Conservation (phyloP, 2,113 vertebrate genomes). For the Felis catus region F.catus_Fca126_mat1.0 CM031415.1:96116501-96117000, state of each 20-base stretch:
- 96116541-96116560: not conserved
- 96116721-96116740: not conserved
- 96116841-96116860: not conserved
- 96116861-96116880: not conserved
- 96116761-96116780: not conserved
- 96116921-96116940: not conserved
- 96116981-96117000: not conserved
- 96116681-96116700: not conserved
- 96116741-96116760: not conserved
- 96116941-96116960: not conserved
- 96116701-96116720: not conserved
- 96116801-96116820: not conserved
- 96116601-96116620: not conserved
- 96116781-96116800: not conserved
- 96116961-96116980: not conserved
- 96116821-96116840: not conserved
- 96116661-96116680: slow-evolving; percentile 16
- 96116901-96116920: slow-evolving; percentile 18
- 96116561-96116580: not conserved
- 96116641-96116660: slow-evolving; percentile 2
- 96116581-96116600: not conserved
- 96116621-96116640: slow-evolving; percentile 28
- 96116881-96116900: not conserved
- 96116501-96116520: not conserved
- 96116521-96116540: not conserved